Percentiles rank a stretch among this genome's conserved stretches.
Conservation (phyloP, 2,888 invertebrate genomes). For the Mallateleia sp. region DNA sequence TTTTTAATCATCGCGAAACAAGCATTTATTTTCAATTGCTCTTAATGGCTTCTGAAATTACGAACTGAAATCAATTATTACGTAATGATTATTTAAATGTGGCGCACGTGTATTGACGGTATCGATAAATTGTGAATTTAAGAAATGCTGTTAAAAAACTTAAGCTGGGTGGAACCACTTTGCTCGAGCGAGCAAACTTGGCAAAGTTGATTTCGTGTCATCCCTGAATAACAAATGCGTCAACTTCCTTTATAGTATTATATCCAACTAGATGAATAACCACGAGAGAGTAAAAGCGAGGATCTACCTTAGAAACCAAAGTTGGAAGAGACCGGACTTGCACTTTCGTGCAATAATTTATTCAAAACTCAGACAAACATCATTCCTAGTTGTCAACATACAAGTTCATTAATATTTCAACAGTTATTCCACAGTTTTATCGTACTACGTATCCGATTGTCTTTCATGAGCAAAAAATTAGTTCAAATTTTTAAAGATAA, state of each 20-base stretch:
- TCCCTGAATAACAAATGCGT: constrained; percentile 68
- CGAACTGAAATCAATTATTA: no score
- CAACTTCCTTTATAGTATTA: constrained; percentile 62
- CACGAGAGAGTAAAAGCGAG: constrained; percentile 45
- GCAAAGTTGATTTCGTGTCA: constrained; percentile 64
- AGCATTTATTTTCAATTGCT: no score
- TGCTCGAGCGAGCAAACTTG: constrained; percentile 56
- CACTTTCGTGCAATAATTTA: constrained; percentile 47
- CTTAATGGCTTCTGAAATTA: no score
- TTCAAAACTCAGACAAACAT: constrained; percentile 41
- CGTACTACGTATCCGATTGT: no score
- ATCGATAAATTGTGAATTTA: constrained; percentile 12
- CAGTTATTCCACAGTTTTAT: neutral
- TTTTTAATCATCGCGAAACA: no score
- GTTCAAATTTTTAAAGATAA: no score
- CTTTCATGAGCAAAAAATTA: no score
- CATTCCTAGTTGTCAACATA: neutral
- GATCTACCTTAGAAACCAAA: constrained; percentile 42
- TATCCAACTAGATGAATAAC: constrained; percentile 58
- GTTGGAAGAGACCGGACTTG: constrained; percentile 43
- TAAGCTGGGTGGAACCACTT: constrained; percentile 36
- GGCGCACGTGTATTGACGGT: neutral
- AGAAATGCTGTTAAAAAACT: constrained; percentile 9
- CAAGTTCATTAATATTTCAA: constrained; percentile 21
- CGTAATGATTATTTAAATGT: neutral